Evolutionary conservation across 1,140 invertebrate genomes (phyloP), one percentile per base, ranked within the genome.

Genomic region (Ganaspis sp.): DNA sequence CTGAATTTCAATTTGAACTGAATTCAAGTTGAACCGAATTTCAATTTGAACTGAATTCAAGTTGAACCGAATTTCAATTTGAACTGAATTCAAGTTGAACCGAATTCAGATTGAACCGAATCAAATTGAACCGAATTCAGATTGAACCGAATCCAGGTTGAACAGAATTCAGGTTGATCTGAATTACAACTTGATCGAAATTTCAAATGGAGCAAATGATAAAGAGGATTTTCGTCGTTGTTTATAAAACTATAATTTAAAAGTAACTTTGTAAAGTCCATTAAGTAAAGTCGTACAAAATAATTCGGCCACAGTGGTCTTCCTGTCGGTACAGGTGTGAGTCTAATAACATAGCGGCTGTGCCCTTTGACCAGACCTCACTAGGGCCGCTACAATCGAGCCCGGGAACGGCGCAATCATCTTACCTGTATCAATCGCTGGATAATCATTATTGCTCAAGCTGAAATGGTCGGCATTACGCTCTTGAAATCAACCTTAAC

Each of bases 261-360:
- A n/a, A 64, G 23, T 12, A 29, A 64, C 11, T 15, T n/a, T 21
- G 15, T 29, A 4, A 12, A 12, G 26, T 34, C 58, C 23, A 64
- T 64, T 64, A 64, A 64, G 23, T 64, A 29, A 64, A 64, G 58
- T 64, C 58, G 12, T 64, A 64, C 23, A 26, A 64, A 64, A 64
- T 26, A 64, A 64, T 64, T 64, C 12, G 58, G 58, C 12, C 5
- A 64, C 12, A 29, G 58, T 64, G 23, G 4, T 64, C 23, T 64
- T n/a, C 58, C 23, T 34, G 58, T 64, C 58, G 85, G 78, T 87
- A 87, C 89, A 89, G 89, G 89, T 91, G 89, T 88, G 87, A 90
- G 89, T 84, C 85, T 91, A 91, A 91, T 91, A 87, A 91, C 83
- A 91, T 83, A 81, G 88, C 86, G 73, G 85, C 70, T 80, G 85